Conservation (phyloP, 30 jellyfish, hydroid and myxozoan genomes). For the Hydractinia echinata region DNA sequence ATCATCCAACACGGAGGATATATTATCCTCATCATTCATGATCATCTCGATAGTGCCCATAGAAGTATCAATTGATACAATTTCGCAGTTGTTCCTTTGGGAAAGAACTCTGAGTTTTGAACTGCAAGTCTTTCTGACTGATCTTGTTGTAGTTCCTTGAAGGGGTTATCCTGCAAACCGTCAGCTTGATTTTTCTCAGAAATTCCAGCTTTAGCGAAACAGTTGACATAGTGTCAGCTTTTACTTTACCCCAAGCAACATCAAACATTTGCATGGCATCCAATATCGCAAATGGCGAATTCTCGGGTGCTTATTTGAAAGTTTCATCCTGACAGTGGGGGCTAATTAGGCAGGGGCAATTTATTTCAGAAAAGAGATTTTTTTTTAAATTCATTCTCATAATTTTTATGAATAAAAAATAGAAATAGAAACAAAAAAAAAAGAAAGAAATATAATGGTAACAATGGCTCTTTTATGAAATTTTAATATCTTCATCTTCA, state of each 20-base stretch:
- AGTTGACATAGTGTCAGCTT: conserved; percentile 12
- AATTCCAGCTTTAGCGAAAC: conserved; percentile 28
- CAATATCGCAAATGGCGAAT: too few species aligned
- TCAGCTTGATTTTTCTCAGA: conserved; percentile 27
- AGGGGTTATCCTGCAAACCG: conserved; percentile 21
- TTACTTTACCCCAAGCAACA: background rate
- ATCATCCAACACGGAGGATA: conserved; percentile 21
- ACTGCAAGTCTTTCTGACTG: conserved; percentile 23
- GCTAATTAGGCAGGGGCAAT: too few species aligned
- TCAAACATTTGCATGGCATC: too few species aligned
- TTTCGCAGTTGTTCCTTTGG: conserved; percentile 44
- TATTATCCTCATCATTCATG: background rate
- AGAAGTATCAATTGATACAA: conserved; percentile 21
- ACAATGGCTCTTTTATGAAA: too few species aligned
- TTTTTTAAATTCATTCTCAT: too few species aligned
- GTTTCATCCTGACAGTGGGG: too few species aligned
- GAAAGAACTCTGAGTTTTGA: conserved; percentile 34
- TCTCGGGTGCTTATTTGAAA: too few species aligned
- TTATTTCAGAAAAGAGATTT: too few species aligned
- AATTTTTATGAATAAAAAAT: too few species aligned
- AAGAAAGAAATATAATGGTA: too few species aligned
- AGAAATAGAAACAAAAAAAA: too few species aligned
- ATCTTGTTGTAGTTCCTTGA: conserved; percentile 20
- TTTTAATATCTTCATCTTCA: too few species aligned
- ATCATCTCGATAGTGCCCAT: conserved; percentile 35